Evolutionary conservation across 2,797 vertebrate genomes (phyloP), one percentile per base, ranked within the genome.

Genomic region (Ctenopoma multispine): DNA sequence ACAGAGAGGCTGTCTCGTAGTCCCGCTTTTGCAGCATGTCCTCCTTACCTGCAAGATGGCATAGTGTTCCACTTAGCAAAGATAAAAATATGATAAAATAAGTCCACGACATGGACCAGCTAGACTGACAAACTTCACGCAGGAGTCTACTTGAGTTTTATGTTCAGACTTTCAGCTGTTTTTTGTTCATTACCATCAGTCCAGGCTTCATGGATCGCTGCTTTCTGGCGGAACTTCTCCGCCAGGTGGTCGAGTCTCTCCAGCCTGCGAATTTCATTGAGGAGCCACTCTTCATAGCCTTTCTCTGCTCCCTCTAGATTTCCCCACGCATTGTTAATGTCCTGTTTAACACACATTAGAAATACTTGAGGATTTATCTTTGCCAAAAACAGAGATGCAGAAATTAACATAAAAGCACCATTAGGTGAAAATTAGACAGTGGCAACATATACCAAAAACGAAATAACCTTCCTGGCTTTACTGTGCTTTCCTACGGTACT

Each of bases 191-290:
- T 81, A 95, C 94, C 94, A 69, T 93, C 95, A 8, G 97, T 99
- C 98, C 98, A 99, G 69, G 96, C 94, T 91, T 99, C 97, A 0
- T 99, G 98, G 91, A 99, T 99, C 27, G 96, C 95, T 4, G 98
- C 98, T 91, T 99, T 99, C 91, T 99, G 98, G 17, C 97, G 95
- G 82, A 99, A 99, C 70, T 99, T 99, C 94, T 98, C 96, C 0
- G 97, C 98, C 88, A 99, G 92, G 91, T 99, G 98, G 89, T 99
- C 98, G 13, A 99, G 95, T 80, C 98, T 93, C 82, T 99, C 98
- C 87, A 99, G 93, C 89, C 98, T 92, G 74, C 98, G 96, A 44
- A 99, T 99, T 90, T 99, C 98, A 3, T 99, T 99, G 84, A 99
- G 93, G 68, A 99, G 92, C 97, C 98, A 99, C 83, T 99, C 97